Evolutionary conservation across 2,113 vertebrate genomes (phyloP), one percentile per base, ranked within the genome.

Genomic region (Amphilophus citrinellus): DNA sequence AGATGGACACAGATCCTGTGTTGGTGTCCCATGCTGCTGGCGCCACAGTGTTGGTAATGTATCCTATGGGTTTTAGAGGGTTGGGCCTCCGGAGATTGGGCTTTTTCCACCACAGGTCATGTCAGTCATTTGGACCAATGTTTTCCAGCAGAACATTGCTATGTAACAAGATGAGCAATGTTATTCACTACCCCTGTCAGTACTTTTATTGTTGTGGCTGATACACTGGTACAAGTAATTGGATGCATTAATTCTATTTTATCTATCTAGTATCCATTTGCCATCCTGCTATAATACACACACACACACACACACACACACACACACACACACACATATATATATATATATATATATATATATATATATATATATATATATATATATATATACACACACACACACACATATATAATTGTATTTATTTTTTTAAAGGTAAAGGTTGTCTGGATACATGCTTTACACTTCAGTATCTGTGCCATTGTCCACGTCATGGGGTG

Each of bases 381-480:
- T 24, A 24, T 24, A 24, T 24, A 27, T 27, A 27, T 27, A 71
- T 13, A 30, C 0, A 0, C 5, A 20, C 15, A 73, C 66, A 57
- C 53, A n/a, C 18, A 57, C 18, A n/a, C 20, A 27, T 27, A 27
- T 27, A 27, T 27, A 27, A 27, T 27, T 27, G 27, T 27, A 27
- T 27, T 27, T 50, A 53, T 17, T 7, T 35, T 7, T 35, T 35
- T 35, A 35, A 35, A 37, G 44, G 14, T 71, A 32, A 73, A 57
- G 77, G 84, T 84, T 85, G 79, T 76, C 86, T 84, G 77, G 75
- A 50, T 83, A 91, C 90, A 85, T 92, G 88, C 90, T 86, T 82
- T 73, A 75, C 83, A 85, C 59, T 80, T 65, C 47, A 84, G 76
- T 68, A 30, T 82, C 58, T 83, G 83, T 93, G 88, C 84, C 82